Percentiles rank a stretch among this genome's conserved stretches.
Conservation (phyloP, 1,140 invertebrate species). For the Euwallacea fornicatus region DNA sequence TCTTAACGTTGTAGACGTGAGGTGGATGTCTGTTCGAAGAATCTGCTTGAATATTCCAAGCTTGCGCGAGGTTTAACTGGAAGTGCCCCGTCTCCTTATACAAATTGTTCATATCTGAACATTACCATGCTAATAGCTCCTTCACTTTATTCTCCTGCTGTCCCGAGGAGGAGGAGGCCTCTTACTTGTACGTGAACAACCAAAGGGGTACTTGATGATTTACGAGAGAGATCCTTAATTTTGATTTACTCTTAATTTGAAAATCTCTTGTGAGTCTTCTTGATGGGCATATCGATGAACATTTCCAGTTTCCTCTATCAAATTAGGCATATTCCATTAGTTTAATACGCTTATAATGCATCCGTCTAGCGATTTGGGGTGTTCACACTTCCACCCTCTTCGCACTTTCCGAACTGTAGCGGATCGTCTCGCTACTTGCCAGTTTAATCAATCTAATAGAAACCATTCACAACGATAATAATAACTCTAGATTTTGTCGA, state of each 20-base stretch:
- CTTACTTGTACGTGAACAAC: no score
- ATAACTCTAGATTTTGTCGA: slow-evolving; percentile 38
- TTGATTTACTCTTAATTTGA: no score
- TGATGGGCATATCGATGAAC: not conserved
- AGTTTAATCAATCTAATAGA: slow-evolving; percentile 49
- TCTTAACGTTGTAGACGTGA: slow-evolving; percentile 54
- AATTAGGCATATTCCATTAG: slow-evolving; percentile 24
- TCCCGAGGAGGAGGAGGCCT: slow-evolving; percentile 32
- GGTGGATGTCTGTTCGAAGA: slow-evolving; percentile 52
- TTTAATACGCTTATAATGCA: slow-evolving; percentile 30
- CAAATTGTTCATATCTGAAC: slow-evolving; percentile 54
- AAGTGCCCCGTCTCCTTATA: slow-evolving; percentile 45
- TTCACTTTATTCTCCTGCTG: slow-evolving; percentile 50
- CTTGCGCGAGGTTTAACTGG: slow-evolving; percentile 51
- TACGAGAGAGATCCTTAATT: no score
- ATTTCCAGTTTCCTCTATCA: not conserved
- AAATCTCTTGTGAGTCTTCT: no score
- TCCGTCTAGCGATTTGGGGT: slow-evolving; percentile 20
- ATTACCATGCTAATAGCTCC: slow-evolving; percentile 52
- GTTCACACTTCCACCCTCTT: slow-evolving; percentile 19
- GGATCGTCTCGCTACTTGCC: slow-evolving; percentile 27
- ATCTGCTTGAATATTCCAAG: slow-evolving; percentile 57
- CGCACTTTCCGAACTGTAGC: slow-evolving; percentile 24
- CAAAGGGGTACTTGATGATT: no score
- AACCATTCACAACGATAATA: slow-evolving; percentile 38